Base-by-base conservation (phyloP, 2,113 vertebrate genomes). In the Sceloporus tristichus region DNA sequence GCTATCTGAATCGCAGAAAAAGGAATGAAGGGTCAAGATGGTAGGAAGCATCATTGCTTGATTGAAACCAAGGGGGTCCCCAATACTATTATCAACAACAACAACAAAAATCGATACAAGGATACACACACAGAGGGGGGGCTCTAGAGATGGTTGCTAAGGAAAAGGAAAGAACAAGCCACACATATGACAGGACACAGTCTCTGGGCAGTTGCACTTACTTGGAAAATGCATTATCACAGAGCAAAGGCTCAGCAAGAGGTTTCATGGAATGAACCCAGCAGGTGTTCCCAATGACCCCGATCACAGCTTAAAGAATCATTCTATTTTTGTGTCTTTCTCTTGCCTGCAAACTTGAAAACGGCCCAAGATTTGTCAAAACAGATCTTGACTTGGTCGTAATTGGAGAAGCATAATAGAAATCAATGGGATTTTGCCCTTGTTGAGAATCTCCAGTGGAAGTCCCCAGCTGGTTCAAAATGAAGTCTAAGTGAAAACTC, bases 191-290 rank as follows among this genome's bases (percentile, higher is more conserved):
- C 21, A 16, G n/a, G n/a, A 14, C 13, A 29, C 25, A 10, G 14
- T 27, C 21, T 87, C 25, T 38, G 85, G 59, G 71, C 19, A 68
- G 85, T 76, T 85, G 62, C 23, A 40, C 14, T 14, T 8, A 2
- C 56, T 87, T 81, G 38, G 85, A 54, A 92, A 94, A 86, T 85
- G 85, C 78, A 74, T 91, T 82, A 85, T 86, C 48, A 65, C 54
- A 85, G 16, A 75, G 78, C 2, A 0, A 59, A 81, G 54, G 13
- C 48, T 89, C 77, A 56, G 87, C 82, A 59, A 86, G 88, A 38
- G 54, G 2, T 85, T 53, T 10, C 13, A 4, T 27, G 42, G 93
- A 92, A 91, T 27, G 25, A 59, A 90, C 82, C 11, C 82, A 91
- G 89, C 66, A 85, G 78, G 89, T 25, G 68, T 19, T 82, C 89